Conservation (phyloP, 2,113 vertebrate species). For the Dipodomys ordii region DNA sequence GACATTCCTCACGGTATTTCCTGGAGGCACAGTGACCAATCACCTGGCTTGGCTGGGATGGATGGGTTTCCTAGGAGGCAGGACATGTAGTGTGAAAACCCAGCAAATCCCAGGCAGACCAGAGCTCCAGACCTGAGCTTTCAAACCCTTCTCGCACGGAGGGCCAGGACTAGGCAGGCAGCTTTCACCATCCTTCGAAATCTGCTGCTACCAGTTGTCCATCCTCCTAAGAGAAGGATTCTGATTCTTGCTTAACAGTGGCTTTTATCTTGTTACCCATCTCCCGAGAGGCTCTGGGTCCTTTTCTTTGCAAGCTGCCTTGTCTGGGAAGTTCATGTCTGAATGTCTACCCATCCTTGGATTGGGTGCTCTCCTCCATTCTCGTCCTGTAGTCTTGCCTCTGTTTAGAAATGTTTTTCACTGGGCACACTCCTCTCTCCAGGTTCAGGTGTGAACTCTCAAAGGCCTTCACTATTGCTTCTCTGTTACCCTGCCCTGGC, state of each 20-base stretch:
- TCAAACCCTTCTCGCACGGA: accelerated
- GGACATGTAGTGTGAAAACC: not conserved
- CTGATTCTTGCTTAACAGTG: not conserved
- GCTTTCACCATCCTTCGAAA: not conserved
- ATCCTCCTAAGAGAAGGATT: not conserved
- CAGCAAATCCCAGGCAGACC: not conserved
- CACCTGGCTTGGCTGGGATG: not conserved
- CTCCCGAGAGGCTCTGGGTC: not conserved
- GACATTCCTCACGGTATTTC: not conserved
- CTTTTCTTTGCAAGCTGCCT: not conserved
- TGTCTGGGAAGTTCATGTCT: too few species aligned
- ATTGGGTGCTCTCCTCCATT: accelerated
- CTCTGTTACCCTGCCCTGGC: not conserved
- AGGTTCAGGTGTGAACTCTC: not conserved
- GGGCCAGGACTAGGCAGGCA: not conserved
- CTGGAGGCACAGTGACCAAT: not conserved
- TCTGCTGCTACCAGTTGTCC: not conserved
- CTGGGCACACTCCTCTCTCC: not conserved
- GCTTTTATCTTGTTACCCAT: not conserved
- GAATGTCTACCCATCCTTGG: not conserved
- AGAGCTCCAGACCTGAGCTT: not conserved
- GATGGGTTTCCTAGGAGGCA: not conserved
- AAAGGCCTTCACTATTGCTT: not conserved
- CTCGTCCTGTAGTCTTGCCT: not conserved
- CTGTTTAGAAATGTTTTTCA: not conserved